Base-by-base conservation (phyloP, 2,888 invertebrate species). In the Petrolisthes cinctipes region DNA sequence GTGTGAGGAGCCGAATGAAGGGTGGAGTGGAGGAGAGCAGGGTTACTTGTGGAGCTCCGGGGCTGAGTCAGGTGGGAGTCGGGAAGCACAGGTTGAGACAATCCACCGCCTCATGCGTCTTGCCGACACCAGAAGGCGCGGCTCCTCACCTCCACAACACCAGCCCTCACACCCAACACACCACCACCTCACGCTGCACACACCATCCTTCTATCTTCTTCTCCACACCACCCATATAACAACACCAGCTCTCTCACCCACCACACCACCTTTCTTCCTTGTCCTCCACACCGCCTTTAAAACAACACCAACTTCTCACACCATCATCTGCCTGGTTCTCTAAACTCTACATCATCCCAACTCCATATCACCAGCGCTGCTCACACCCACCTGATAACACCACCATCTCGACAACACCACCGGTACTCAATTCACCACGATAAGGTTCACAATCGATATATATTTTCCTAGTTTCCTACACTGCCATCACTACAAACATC, bases 41-140 rank as follows among this genome's bases (percentile, higher is more conserved):
- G 61, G 61, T 61, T 9, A 61, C 37, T 37, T 9, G 61, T 61
- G 73, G 73, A 37, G 75, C 53, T 14, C 5, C 61, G 61, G 68
- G 51, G 66, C n/a, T 78, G 51, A 85, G 82, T 56, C 80, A 53
- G 87, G 81, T 87, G 82, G 37, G 78, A 53, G 82, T 76, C 86
- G 20, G 53, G n/a, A 68, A 68, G 82, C 57, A 76, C 54, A 61
- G 84, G 85, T 88, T 56, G 88, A 82, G 85, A 85, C 85, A n/a
- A 73, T 71, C 73, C 57, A 54, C 81, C 82, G 85, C 82, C 85
- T 82, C 85, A 85, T 85, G 85, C 82, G 82, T 88, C 88, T 88
- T 88, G 85, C 85, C 82, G 81, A 88, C 88, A 88, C 88, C 88
- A 88, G 88, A 81, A 87, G 87, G 87, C 83, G 87, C 83, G 80